Evolutionary conservation across 2,888 invertebrate genomes (phyloP), one percentile per base, ranked within the genome.

Genomic region (Scelioninae gen. 1): DNA sequence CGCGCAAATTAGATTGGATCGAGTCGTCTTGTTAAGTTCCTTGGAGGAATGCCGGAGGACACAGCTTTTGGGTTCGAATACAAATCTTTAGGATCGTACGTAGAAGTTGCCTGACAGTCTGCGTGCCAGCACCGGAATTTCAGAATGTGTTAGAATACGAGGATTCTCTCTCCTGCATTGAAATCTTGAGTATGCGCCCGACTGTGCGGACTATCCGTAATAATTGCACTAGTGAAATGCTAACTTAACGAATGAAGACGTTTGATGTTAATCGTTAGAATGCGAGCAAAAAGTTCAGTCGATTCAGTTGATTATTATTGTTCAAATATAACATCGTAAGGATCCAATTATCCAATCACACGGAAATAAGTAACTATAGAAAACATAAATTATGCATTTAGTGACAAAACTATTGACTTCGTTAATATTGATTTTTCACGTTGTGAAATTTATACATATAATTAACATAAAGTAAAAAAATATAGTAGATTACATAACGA

Each of bases 21-120:
- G 83, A 85, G 83, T 83, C 76, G 79, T 85, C 83, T 83, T 75
- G 83, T 83, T 85, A 82, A 83, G 83, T 83, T 79, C 69, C 82
- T 77, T 51, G 63, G 53, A 63, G 83, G 66, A 66, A 81, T 78
- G 69, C 71, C 58, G 79, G 65, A 71, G 65, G 80, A 80, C 81
- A 69, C 69, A 71, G 71, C 81, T 76, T 81, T 81, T 71, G 81
- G 81, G 71, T 81, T 76, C 75, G 81, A 81, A 81, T 81, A 75
- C 81, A 81, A 75, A 81, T 75, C 80, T 80, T 80, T 75, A 56
- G 63, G 69, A 68, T 68, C 69, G 75, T 75, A 75, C 81, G 63
- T 81, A 75, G 63, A 81, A 81, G 63, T 81, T 81, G 75, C 45
- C 75, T 75, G 81, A 75, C 75, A 69, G 75, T 63, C 69, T 74